Percentiles rank a stretch among this genome's conserved stretches.
phyloP scores from a whole-genome alignment of 2,888 invertebrate genomes.

The Philopedon plagiatum region DNA sequence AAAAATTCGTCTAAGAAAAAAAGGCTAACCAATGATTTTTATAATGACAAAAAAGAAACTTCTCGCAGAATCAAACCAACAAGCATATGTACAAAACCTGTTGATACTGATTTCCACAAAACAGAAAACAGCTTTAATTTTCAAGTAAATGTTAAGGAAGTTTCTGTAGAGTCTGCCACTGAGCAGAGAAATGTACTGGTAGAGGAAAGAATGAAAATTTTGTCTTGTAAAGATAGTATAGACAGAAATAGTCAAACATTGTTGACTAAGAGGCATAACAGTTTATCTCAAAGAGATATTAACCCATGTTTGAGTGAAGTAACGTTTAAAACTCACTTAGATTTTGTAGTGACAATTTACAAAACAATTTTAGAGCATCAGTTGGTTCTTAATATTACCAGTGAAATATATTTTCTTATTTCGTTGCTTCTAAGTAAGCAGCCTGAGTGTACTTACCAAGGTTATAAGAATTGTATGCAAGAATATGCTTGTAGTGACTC shows the following conservation, averaged over 20 bases:
- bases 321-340: conserved; percentile 70
- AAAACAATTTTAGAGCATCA: conserved; percentile 73
- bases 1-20: conserved; percentile 58
- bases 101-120: conserved; percentile 53
- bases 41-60: conserved; percentile 38
- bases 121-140: conserved; percentile 62
- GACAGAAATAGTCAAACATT: conserved; percentile 13
- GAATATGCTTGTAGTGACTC: conserved; percentile 42
- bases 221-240: conserved; percentile 45
- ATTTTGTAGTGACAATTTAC: conserved; percentile 74
- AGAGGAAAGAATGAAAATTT: conserved; percentile 57
- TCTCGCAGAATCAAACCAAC: conserved; percentile 72
- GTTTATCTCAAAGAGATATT: conserved; percentile 59
- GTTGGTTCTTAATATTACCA: conserved; percentile 76
- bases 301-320: conserved; percentile 70
- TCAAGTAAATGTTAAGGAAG: conserved; percentile 52
- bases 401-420: conserved; percentile 80
- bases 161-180: conserved; percentile 45
- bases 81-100: conserved; percentile 59
- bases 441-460: not conserved
- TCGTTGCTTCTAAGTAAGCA: conserved; percentile 74
- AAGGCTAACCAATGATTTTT: conserved; percentile 48
- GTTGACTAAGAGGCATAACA: conserved; percentile 37
- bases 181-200: conserved; percentile 54
- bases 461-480: conserved; percentile 16